Percentiles rank a stretch among this genome's conserved stretches.
Conservation (phyloP, 2,797 vertebrate species). For the Acridotheres tristis region DNA sequence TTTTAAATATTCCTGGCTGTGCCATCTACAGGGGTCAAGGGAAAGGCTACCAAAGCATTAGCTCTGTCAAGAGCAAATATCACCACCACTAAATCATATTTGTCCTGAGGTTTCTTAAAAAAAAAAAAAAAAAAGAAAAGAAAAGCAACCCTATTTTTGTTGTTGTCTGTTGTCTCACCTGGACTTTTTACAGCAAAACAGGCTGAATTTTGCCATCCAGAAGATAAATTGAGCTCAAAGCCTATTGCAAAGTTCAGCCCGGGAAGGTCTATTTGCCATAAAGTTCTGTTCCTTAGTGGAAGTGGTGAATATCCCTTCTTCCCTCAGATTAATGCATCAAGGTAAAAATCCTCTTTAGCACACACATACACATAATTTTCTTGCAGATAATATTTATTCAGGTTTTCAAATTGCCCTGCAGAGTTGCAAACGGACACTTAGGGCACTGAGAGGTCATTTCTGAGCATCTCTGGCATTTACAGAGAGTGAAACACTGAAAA, state of each 20-base stretch:
- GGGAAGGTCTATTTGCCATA: slow-evolving; percentile 1
- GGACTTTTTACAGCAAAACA: slow-evolving; percentile 21
- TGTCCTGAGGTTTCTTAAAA: background rate
- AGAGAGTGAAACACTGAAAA: background rate
- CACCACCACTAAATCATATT: slow-evolving; percentile 18
- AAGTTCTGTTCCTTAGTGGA: background rate
- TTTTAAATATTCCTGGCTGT: background rate
- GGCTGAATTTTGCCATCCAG: background rate
- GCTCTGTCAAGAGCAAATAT: slow-evolving; percentile 24
- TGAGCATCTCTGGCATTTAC: background rate
- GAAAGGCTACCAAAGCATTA: slow-evolving; percentile 27
- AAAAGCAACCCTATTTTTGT: background rate
- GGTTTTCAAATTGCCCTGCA: background rate
- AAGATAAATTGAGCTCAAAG: slow-evolving; percentile 16
- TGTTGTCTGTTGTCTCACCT: background rate
- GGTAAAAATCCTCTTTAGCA: background rate
- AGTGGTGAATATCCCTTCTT: background rate
- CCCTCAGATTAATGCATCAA: background rate
- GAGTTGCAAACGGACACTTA: background rate
- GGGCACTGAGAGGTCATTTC: background rate
- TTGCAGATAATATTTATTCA: background rate
- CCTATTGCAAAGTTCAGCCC: background rate
- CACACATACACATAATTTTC: background rate
- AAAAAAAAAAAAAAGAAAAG: background rate
- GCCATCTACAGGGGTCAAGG: background rate